phyloP scores from a whole-genome alignment of 1,140 invertebrate genomes.

The Heliconius melpomene region DNA sequence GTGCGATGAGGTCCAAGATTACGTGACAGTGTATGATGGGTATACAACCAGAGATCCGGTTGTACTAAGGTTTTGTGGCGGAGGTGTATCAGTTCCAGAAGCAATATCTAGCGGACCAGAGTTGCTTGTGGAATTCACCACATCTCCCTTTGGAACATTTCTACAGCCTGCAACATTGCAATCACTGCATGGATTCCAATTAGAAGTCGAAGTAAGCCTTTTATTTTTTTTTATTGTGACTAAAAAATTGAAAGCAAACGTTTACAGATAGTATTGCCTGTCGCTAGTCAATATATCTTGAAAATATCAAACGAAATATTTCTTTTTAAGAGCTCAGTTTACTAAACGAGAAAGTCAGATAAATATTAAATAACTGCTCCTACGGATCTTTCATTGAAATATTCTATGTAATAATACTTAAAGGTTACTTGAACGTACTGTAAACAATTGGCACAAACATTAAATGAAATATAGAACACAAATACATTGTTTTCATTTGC shows the following conservation, averaged over 20 bases:
- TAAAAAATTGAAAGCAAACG: neutral
- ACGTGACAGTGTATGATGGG: constrained; percentile 94
- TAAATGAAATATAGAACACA: neutral
- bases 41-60: constrained; percentile 93
- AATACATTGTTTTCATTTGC: constrained; percentile 22
- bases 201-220: constrained; percentile 88
- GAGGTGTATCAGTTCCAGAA: constrained; percentile 90
- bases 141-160: constrained; percentile 94
- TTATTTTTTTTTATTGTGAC: neutral
- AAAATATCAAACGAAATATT: constrained; percentile 3
- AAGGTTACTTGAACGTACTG: neutral
- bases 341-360: neutral
- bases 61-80: constrained; percentile 94
- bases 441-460: neutral
- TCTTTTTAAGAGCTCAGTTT: neutral
- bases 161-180: constrained; percentile 88
- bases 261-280: neutral
- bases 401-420: neutral
- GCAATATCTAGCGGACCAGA: constrained; percentile 92
- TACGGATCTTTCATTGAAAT: neutral
- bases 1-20: constrained; percentile 93
- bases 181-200: constrained; percentile 91
- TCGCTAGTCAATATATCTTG: neutral
- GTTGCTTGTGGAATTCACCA: constrained; percentile 93
- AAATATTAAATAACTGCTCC: neutral